These are phyloP conservation scores for Cyrtorhinus lividipennis DNA, from an alignment of 1,140 invertebrate species.

Conservation along the genomic window DNA sequence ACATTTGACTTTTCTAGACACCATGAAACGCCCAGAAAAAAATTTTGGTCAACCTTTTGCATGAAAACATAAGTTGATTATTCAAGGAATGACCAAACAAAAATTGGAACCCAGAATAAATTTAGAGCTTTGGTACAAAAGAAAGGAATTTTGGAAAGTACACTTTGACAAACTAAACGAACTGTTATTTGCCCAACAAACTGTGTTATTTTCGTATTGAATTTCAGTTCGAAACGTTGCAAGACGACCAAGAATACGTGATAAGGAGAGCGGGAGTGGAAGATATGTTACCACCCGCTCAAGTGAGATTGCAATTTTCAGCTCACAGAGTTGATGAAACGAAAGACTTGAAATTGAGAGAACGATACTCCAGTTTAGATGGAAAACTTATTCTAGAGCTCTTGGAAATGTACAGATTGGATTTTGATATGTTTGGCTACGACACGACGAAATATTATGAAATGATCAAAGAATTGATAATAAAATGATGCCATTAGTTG, in stretches of 20 bases:
- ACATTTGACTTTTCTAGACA: no score
- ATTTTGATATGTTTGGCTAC: constrained; percentile 73
- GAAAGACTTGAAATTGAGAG: constrained; percentile 43
- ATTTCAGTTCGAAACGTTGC: constrained; percentile 26
- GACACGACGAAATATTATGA: constrained; percentile 26
- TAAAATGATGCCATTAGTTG: neutral
- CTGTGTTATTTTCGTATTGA: no score
- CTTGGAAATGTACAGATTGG: constrained; percentile 68
- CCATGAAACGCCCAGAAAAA: no score
- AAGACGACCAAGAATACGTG: constrained; percentile 70
- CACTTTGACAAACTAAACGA: no score
- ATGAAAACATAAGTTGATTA: no score
- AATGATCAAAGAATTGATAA: constrained; percentile 10
- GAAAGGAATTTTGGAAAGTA: no score
- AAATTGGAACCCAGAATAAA: no score
- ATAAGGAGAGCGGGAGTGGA: constrained; percentile 57
- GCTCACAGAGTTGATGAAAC: constrained; percentile 46
- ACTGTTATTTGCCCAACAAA: no score
- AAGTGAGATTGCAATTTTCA: constrained; percentile 45
- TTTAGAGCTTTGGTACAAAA: no score
- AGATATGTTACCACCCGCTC: constrained; percentile 58
- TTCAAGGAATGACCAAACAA: no score
- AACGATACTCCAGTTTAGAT: constrained; percentile 58
- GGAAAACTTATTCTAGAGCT: constrained; percentile 56
- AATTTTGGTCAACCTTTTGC: no score